Evolutionary conservation across 2,113 vertebrate genomes (phyloP), one percentile per base, ranked within the genome.

Genomic region (Salvelinus namaycush): DNA sequence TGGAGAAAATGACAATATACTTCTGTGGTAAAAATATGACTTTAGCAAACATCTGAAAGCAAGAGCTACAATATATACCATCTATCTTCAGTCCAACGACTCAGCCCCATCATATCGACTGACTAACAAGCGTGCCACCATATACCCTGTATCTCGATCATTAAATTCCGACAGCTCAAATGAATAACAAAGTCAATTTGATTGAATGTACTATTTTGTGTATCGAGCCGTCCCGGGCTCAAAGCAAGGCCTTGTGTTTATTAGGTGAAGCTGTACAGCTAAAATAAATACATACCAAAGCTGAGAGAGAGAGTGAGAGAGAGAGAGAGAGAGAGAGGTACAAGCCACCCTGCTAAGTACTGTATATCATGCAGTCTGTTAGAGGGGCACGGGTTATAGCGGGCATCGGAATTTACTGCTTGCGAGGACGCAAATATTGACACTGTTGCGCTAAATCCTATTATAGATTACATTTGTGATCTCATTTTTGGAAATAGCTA

Each of bases 401-500:
- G 16, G 70, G 65, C 66, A 76, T 64, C 31, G 26, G 66, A 73
- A 81, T 79, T 75, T 80, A 75, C 54, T 73, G 83, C 60, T 82
- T 78, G 74, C 83, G 44, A 87, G 83, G 68, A 86, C 76, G 82
- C 65, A 89, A 79, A 89, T 91, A 89, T 84, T 84, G 81, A 90
- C 83, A 89, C 49, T 77, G 62, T 79, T 82, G 68, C 76, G 74
- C 44, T 78, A 83, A 14, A 5, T 6, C 44, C 76, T 82, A 91
- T 84, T 84, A 88, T 79, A 89, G 89, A 90, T 89, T 85, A 85
- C 86, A 87, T 79, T 85, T 89, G 79, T 88, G 76, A 86, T 89
- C 84, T 90, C 81, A 90, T 91, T 92, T 92, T 90, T 88, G 81
- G 82, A 91, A 92, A 90, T 79, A 88, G 79, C 86, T 90, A 87